Evolutionary conservation across 2,797 vertebrate genomes (phyloP), one percentile per base, ranked within the genome.

Genomic region (Xiphophorus birchmanni): DNA sequence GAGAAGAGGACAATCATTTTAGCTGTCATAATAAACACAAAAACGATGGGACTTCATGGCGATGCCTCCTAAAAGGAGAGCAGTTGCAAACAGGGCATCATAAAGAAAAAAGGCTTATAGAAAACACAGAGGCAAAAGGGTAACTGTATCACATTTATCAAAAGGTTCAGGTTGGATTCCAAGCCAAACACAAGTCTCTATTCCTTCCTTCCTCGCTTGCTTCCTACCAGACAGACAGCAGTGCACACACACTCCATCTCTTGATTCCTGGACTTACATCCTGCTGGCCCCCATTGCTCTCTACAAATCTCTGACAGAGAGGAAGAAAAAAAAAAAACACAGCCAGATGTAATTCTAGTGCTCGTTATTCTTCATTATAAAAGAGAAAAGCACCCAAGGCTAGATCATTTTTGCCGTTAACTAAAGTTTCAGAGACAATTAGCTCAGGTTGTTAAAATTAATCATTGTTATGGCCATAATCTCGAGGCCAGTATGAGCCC

Each of bases 341-440:
- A 87, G 93, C 90, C 89, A 88, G 77, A 79, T 84, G 86, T 90
- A 86, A 93, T 94, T 91, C 91, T 77, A 81, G 50, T 80, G 86
- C 89, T 93, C 93, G 90, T 96, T 95, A 93, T 90, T 94, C 93
- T 94, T 94, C 91, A 94, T 95, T 95, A 94, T 84, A 81, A 86
- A 78, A 75, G 82, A 88, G 82, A 91, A 91, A 90, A 89, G 83
- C 90, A 90, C 93, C 91, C 88, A 81, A 83, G 89, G 93, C 91
- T 81, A 89, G 86, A 95, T 94, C 91, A 93, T 93, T 92, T 92
- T 94, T 93, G 92, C 93, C 83, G 92, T 95, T 95, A 95, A 94
- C 91, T 94, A 94, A 95, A 93, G 93, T 95, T 95, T 94, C 76
- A 73, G 87, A 93, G 93, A 95, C 93, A 95, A 95, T 95, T 95